phyloP scores from a whole-genome alignment of 2,888 invertebrate genomes.

The Flexamia atlantica region DNA sequence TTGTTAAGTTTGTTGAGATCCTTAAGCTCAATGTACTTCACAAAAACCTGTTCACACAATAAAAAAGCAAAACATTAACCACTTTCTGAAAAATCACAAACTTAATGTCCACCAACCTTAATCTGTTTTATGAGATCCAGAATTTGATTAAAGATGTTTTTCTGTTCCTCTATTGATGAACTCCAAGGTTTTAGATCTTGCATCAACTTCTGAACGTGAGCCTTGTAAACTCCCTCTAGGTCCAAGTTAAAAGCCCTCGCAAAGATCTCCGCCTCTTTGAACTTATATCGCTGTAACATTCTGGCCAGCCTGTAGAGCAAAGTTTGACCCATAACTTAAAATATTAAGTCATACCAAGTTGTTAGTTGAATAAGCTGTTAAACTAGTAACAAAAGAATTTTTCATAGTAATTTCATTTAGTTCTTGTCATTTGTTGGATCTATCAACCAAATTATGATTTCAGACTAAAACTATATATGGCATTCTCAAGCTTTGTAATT shows the following conservation, averaged over 20 bases:
- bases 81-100: background rate
- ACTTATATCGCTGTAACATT: constrained; percentile 75
- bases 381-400: too few relatives aligned
- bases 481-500: too few relatives aligned
- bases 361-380: too few relatives aligned
- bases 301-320: constrained; percentile 73
- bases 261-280: constrained; percentile 76
- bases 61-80: background rate
- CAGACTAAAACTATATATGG: too few relatives aligned
- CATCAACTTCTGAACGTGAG: constrained; percentile 74
- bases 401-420: too few relatives aligned
- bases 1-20: too few relatives aligned
- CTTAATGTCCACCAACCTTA: constrained; percentile 66
- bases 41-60: background rate
- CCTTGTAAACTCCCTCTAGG: constrained; percentile 74
- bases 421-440: too few relatives aligned
- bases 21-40: too few relatives aligned
- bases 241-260: constrained; percentile 74
- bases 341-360: too few relatives aligned
- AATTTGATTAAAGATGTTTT: constrained; percentile 73
- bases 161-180: constrained; percentile 66
- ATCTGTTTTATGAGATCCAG: constrained; percentile 74
- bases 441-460: too few relatives aligned
- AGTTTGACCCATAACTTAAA: too few relatives aligned
- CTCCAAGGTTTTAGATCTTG: constrained; percentile 72